Base-by-base conservation (phyloP, 2,113 vertebrate genomes). In the Tenebrosternarchus preto region DNA sequence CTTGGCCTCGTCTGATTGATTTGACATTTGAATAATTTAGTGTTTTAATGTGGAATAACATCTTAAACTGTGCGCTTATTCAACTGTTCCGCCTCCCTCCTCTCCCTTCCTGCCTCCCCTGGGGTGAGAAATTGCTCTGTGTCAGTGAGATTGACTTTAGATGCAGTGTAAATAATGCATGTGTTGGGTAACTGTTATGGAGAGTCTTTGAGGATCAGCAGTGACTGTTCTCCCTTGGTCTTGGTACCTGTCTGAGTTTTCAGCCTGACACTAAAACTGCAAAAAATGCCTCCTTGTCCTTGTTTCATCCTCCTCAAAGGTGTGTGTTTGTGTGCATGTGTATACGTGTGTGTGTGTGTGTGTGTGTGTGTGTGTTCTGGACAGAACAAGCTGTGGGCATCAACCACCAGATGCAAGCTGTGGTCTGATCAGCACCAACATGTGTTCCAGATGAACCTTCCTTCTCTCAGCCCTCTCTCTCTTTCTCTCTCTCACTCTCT, bases 21-120 rank as follows among this genome's bases (percentile, higher is more conserved):
- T 83, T 83, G 71, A 83, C 60, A 76, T 74, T 76, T 85, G 61
- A 83, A 85, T 85, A 76, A 85, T 85, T 83, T 72, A 81, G 50
- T 12, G 63, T 80, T 67, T 33, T 66, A 81, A 77, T 63, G 70
- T 17, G 68, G 53, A 73, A 80, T 78, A 75, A 81, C 78, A 78
- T 72, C 81, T 83, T 78, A 55, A 83, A 83, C 72, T 7, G 46
- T 16, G 67, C 4, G 63, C 69, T 69, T 74, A 59, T 80, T 39
- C 27, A 74, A 83, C 55, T 29, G 56, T 22, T 27, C 55, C 15
- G 50, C 66, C 66, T n/a, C 53, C 57, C 16, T 7, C 43, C 67
- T 33, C n/a, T 33, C 74, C n/a, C 17, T 25, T 33, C 6, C 73
- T 68, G n/a, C 27, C 43, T 76, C 56, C 64, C 43, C 22, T 74